Evolutionary conservation across 2,888 invertebrate species (phyloP).

Genomic region (Nysson spinosus): DNA sequence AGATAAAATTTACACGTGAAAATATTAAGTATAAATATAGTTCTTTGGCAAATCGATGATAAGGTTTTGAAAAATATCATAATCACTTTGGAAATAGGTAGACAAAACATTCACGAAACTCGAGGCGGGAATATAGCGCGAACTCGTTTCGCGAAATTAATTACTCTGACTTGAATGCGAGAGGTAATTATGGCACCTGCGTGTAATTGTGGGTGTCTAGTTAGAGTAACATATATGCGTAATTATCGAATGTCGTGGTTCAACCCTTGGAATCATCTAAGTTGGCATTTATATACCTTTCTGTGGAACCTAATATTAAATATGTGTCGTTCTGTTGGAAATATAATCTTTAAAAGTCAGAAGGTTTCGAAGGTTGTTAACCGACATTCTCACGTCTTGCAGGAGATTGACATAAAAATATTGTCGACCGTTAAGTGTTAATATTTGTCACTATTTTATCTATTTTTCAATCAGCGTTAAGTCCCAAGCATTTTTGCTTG

Average conservation of each 20-base stretch:
- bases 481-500: background rate
- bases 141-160: constrained; percentile 45
- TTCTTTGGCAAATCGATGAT: no score
- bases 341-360: background rate
- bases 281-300: background rate
- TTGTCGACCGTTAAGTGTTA: no score
- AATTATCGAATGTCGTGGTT: constrained; percentile 37
- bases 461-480: no score
- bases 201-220: constrained; percentile 15
- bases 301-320: no score
- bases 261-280: background rate
- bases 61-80: no score
- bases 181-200: constrained; percentile 29
- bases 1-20: no score
- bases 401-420: no score
- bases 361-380: background rate
- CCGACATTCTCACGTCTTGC: no score
- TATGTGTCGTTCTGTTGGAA: background rate
- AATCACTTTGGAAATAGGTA: no score
- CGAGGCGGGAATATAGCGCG: constrained; percentile 23
- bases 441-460: no score
- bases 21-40: no score
- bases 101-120: background rate
- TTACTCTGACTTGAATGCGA: constrained; percentile 26
- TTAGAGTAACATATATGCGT: constrained; percentile 37